Conservation (phyloP, 2,113 vertebrate species). For the Gambusia holbrooki region DNA sequence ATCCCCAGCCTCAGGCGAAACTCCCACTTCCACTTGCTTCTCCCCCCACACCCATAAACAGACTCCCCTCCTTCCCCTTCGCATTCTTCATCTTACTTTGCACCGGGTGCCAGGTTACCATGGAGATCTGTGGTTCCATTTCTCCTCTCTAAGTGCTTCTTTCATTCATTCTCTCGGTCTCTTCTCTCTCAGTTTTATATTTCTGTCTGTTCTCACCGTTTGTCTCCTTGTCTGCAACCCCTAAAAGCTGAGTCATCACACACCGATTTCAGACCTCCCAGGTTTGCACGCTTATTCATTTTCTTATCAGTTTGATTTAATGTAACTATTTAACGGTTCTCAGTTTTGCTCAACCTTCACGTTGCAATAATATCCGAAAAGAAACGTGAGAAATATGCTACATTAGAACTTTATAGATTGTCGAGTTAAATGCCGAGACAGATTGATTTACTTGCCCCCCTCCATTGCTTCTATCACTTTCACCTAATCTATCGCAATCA, state of each 20-base stretch:
- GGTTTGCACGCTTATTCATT: not conserved
- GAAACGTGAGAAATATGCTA: constrained; percentile 14
- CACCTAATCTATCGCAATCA: constrained; percentile 60
- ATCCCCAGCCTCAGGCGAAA: constrained; percentile 44
- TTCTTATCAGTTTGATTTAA: constrained; percentile 8
- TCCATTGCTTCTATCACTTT: constrained; percentile 46
- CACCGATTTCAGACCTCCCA: not conserved
- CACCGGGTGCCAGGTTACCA: constrained; percentile 59
- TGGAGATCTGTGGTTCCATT: constrained; percentile 61
- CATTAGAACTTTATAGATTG: constrained; percentile 59
- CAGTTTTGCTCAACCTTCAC: constrained; percentile 11
- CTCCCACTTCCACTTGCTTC: not conserved
- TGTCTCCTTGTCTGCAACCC: not conserved
- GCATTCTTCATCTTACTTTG: constrained; percentile 44
- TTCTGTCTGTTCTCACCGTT: constrained; percentile 11
- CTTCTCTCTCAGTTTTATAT: constrained; percentile 9
- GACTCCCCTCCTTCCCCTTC: not conserved
- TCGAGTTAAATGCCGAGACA: constrained; percentile 34
- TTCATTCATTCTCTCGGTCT: constrained; percentile 30
- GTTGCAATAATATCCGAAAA: constrained; percentile 39
- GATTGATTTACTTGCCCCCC: constrained; percentile 53
- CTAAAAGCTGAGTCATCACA: not conserved
- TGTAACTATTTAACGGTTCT: constrained; percentile 22
- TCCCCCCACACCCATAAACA: not conserved
- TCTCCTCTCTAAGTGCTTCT: constrained; percentile 50